Evolutionary conservation across 2,888 invertebrate genomes (phyloP).

Genomic region (Epistrophella euchroma): DNA sequence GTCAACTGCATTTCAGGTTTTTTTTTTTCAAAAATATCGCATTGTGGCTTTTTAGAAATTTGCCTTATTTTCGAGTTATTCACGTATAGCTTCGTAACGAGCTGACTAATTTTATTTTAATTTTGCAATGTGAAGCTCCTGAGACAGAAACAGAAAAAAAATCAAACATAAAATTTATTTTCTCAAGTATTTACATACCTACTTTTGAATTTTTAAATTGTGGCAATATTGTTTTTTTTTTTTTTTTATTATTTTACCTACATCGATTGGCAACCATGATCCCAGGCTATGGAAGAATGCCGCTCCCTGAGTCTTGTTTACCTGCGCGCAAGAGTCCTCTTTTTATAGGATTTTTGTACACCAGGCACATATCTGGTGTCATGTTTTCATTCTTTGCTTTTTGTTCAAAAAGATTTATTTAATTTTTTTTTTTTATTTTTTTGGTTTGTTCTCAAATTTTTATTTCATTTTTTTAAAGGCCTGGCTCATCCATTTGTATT

Average conservation of each 20-base stretch:
- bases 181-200: too few species aligned
- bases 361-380: conserved; percentile 72
- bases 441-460: conserved; percentile 17
- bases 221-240: too few species aligned
- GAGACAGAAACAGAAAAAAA: too few species aligned
- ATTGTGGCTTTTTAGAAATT: too few species aligned
- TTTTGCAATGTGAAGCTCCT: too few species aligned
- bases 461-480: conserved; percentile 26
- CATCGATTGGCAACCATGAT: conserved; percentile 4
- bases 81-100: too few species aligned
- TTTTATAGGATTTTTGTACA: conserved; percentile 46
- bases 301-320: conserved; percentile 32
- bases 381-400: conserved; percentile 65
- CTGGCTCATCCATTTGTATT: conserved; percentile 39
- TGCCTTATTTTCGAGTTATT: too few species aligned
- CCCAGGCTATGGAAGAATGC: not conserved
- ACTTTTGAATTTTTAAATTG: too few species aligned
- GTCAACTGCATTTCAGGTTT: too few species aligned
- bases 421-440: not conserved
- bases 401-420: conserved; percentile 30
- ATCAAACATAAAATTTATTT: too few species aligned
- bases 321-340: conserved; percentile 35
- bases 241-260: not conserved
- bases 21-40: too few species aligned
- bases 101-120: too few species aligned